Percentiles rank a stretch among this genome's conserved stretches.
phyloP scores from a whole-genome alignment of 1,140 invertebrate species.

The Solenopsis fugax region DNA sequence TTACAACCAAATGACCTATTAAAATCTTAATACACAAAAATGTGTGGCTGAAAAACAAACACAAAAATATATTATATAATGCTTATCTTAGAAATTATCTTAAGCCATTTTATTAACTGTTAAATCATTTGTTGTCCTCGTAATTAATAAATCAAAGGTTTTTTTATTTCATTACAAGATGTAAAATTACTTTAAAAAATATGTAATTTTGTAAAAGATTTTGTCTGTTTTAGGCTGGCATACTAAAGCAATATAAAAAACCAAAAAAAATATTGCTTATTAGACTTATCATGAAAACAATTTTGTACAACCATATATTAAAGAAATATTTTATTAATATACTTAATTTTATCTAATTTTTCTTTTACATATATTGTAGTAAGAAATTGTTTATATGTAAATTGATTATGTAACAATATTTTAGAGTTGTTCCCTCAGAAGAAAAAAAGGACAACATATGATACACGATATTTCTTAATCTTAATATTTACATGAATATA shows the following conservation, averaged over 20 bases:
- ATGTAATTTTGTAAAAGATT: background rate
- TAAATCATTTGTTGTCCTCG: slow-evolving; percentile 1
- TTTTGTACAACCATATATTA: background rate
- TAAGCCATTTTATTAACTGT: slow-evolving; percentile 5
- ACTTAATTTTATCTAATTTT: no score
- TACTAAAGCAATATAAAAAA: background rate
- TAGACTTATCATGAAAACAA: background rate
- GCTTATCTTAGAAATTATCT: slow-evolving; percentile 12
- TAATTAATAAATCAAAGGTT: background rate
- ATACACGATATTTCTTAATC: background rate
- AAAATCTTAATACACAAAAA: background rate
- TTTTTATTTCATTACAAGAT: background rate
- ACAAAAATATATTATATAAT: background rate
- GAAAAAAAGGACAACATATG: background rate
- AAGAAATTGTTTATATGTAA: no score
- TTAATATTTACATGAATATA: slow-evolving; percentile 9
- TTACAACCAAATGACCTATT: background rate
- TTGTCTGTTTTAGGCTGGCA: background rate
- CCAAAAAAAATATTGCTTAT: background rate
- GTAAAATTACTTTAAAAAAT: background rate
- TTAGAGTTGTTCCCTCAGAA: background rate
- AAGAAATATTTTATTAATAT: no score
- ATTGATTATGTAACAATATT: background rate
- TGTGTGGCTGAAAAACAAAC: background rate
- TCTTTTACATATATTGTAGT: no score